phyloP scores from a whole-genome alignment of 1,140 invertebrate genomes.

The Zelostemma sp. region DNA sequence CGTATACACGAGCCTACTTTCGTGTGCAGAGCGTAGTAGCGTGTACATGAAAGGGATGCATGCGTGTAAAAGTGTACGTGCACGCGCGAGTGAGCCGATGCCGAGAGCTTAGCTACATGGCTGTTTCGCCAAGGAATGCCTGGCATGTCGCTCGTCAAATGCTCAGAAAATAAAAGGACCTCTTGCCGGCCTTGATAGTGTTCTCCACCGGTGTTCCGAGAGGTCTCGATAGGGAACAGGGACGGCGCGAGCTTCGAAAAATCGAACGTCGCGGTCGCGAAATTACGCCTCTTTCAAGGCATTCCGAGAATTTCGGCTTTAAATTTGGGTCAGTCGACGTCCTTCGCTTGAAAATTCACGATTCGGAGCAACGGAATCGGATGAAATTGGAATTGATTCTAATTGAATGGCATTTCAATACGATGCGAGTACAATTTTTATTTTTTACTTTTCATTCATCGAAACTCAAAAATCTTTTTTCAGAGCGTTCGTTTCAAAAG shows the following conservation, averaged over 20 bases:
- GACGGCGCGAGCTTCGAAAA: too few species aligned
- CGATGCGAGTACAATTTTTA: too few species aligned
- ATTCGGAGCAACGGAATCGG: too few species aligned
- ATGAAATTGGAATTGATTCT: too few species aligned
- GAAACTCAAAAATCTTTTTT: neutral
- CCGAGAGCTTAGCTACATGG: slow-evolving; percentile 48
- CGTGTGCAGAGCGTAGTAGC: slow-evolving; percentile 2
- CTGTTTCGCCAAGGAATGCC: slow-evolving; percentile 47
- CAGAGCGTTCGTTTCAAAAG: neutral
- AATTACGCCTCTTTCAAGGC: too few species aligned
- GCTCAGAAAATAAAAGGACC: slow-evolving; percentile 53
- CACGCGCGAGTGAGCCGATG: slow-evolving; percentile 18
- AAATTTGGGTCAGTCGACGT: too few species aligned
- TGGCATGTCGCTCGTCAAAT: slow-evolving; percentile 52
- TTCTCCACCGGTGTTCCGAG: slow-evolving; percentile 25
- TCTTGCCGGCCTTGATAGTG: slow-evolving; percentile 49
- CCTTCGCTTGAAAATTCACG: too few species aligned
- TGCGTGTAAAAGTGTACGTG: neutral
- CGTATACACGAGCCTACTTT: slow-evolving; percentile 12
- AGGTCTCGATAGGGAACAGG: too few species aligned
- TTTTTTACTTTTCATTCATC: too few species aligned
- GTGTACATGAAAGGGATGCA: neutral
- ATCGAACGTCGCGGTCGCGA: too few species aligned
- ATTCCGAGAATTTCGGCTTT: too few species aligned
- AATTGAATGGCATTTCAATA: too few species aligned